Evolutionary conservation across 2,797 vertebrate species (phyloP).

Genomic region (Anguilla obscura): DNA sequence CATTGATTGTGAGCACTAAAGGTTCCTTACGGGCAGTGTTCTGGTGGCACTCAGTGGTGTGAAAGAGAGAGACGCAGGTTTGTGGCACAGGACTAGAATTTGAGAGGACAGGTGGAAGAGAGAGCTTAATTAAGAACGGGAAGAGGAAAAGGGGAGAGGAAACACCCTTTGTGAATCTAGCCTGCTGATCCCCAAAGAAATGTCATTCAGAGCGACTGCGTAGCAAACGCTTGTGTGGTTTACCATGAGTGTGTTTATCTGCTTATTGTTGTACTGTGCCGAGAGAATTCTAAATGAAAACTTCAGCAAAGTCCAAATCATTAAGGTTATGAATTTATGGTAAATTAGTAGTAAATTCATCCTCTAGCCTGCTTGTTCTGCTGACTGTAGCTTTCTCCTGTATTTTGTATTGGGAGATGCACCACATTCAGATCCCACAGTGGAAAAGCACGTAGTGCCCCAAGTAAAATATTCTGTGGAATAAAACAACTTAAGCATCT

Average conservation of each 20-base stretch:
- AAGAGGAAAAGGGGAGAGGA: not conserved
- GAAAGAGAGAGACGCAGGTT: not conserved
- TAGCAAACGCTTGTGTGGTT: not conserved
- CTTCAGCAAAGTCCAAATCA: not conserved
- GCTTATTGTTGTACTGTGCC: not conserved
- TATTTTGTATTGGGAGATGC: not conserved
- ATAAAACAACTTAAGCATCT: not conserved
- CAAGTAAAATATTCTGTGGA: not conserved
- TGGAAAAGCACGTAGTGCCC: not conserved
- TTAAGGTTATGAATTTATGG: not conserved
- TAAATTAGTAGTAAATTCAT: not conserved
- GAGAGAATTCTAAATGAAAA: conserved; percentile 1
- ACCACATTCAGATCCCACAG: not conserved
- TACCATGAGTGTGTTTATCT: not conserved
- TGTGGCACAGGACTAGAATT: not conserved
- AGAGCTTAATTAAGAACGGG: not conserved
- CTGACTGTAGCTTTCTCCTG: not conserved
- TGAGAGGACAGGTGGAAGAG: not conserved
- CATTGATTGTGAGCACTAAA: conserved; percentile 5
- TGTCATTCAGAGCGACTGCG: not conserved
- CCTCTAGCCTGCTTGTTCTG: not conserved
- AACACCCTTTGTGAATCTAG: not conserved
- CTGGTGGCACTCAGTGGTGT: not conserved
- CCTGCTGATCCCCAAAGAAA: not conserved
- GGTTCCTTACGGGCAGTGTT: conserved; percentile 3